Base-by-base conservation (phyloP, 37 sponge, comb jelly and placozoan genomes). In the Cladorhizidae sp. region DNA sequence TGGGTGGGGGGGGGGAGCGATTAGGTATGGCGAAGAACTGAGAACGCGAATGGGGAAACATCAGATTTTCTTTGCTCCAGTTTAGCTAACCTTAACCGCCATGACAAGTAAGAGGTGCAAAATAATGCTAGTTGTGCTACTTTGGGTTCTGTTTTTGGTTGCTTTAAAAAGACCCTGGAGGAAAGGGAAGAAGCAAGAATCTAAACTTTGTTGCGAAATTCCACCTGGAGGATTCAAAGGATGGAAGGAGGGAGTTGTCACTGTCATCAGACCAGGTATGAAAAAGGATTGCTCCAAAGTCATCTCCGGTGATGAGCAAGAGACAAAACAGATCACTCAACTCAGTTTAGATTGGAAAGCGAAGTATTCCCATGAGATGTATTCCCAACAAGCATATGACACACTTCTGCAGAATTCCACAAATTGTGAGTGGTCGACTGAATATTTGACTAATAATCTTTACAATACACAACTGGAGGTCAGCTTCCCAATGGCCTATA, bases 221-320 rank as follows among this genome's bases (percentile, higher is more conserved):
- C 59, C 59, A 9, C 8, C 20, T 58, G 59, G 59, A 58, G 59
- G 59, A 25, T 58, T 58, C 59, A 58, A 58, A 1, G 39, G 50
- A 25, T 77, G 78, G 78, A 40, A 64, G 9, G 15, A 26, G 17
- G 78, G 78, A 9, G 63, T 64, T n/a, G 78, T 77, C 42, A 77
- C 78, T 29, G 45, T 51, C 28, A 22, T 77, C 38, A 25, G 41
- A 25, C 78, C 78, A 36, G 26, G 17, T 0, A 64, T 77, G 0
- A 41, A 64, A 11, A 64, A 26, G 49, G 64, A 64, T 41, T 77
- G 78, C 25, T 54, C 55, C 50, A 73, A 52, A 15, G 23, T 73
- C 22, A 28, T 73, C 3, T 38, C 73, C n/a, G 73, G 77, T 40
- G 40, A 56, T 35, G 23, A 36, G 25, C 14, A 1, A 21, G 77